Evolutionary conservation across 2,888 invertebrate genomes (phyloP).

Genomic region (Nudaria mundana): DNA sequence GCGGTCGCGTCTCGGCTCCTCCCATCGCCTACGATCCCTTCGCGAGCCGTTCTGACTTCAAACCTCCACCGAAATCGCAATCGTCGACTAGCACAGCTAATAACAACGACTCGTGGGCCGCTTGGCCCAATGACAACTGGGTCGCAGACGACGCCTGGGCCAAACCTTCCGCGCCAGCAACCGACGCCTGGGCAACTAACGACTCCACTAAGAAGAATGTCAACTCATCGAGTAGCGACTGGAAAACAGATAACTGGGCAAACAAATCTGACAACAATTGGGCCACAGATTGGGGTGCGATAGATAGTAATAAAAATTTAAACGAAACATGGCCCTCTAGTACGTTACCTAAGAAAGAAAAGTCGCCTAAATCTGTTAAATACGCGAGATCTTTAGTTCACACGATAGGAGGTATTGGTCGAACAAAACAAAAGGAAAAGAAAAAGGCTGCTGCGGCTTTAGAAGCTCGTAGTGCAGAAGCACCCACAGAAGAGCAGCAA

Average conservation of each 20-base stretch:
- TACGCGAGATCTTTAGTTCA: constrained; percentile 70
- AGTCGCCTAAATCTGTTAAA: constrained; percentile 73
- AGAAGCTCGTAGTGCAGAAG: constrained; percentile 44
- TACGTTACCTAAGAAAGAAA: constrained; percentile 74
- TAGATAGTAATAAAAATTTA: constrained; percentile 57
- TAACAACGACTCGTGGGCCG: constrained; percentile 63
- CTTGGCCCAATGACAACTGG: constrained; percentile 73
- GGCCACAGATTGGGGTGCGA: constrained; percentile 53
- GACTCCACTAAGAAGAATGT: constrained; percentile 29
- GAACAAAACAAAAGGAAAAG: constrained; percentile 60
- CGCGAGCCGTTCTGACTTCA: constrained; percentile 26
- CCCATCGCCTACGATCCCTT: constrained; percentile 57
- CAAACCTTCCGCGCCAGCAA: constrained; percentile 30
- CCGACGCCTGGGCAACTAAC: constrained; percentile 39
- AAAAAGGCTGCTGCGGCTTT: constrained; percentile 52
- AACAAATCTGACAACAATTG: constrained; percentile 52
- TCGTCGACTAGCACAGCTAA: constrained; percentile 1
- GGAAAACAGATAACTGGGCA: constrained; percentile 58
- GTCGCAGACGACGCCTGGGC: constrained; percentile 61
- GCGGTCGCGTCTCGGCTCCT: constrained; percentile 71
- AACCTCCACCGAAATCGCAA: constrained; percentile 11
- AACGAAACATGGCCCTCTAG: constrained; percentile 70
- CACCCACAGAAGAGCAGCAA: constrained; percentile 84
- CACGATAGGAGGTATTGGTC: constrained; percentile 72
- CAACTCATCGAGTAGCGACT: constrained; percentile 36